Base-by-base conservation (phyloP, 1,140 invertebrate genomes). In the Apis cerana region DNA sequence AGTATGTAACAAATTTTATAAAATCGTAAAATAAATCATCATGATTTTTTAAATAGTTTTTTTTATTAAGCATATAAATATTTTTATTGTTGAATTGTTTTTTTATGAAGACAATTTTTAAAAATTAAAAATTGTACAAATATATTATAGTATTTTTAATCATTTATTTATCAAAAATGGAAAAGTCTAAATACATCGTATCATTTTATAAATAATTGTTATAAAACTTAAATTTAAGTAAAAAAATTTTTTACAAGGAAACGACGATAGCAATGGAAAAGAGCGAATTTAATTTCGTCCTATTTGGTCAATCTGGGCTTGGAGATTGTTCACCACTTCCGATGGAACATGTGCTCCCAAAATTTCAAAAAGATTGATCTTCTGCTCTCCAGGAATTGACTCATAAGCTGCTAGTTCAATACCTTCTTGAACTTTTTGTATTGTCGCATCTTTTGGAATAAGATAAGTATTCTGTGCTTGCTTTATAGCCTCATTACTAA, bases 251-350 rank as follows among this genome's bases (percentile, higher is more conserved):
- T 86, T 86, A 86, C 84, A 89, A 56, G 54, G 69, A 62, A 43
- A 67, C 15, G 59, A 70, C 54, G n/a, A 71, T 27, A 79, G 62
- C 33, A 27, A 78, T 61, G 48, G 33, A 21, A 48, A 58, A 15
- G 50, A 70, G 23, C 48, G 2, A 71, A 48, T 27, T 93, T 93
- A 96, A 88, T 96, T 95, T 80, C 94, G 95, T 76, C 97, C 97
- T 85, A 97, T 96, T 93, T 97, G 95, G 91, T 97, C 97, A 79
- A 98, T 96, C 93, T 97, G 97, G 54, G 95, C 92, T 89, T 98
- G 97, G 19, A 98, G 95, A 93, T 98, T 97, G 94, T 96, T 97
- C 89, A 97, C 97, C n/a, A 98, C 97, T 93, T 98, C 97, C 23
- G 96, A 95, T 33, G 97, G 97, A 43, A 98, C 96, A 91, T 97